phyloP scores from a whole-genome alignment of 2,113 vertebrate genomes.

The Fukomys damarensis region DNA sequence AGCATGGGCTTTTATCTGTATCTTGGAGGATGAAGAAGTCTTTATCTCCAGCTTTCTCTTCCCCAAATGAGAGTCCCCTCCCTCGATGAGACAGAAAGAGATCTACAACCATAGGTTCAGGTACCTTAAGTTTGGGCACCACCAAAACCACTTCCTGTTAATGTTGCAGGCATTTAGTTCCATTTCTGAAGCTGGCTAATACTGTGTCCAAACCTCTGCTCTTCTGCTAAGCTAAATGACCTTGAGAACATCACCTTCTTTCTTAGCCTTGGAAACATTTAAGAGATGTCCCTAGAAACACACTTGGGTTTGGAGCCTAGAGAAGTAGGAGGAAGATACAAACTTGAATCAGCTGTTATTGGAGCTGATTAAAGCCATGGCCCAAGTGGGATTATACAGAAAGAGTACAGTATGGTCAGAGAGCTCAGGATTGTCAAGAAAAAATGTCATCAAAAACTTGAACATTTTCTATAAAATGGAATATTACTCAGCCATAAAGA shows the following conservation, averaged over 20 bases:
- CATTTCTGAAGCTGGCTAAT: not conserved
- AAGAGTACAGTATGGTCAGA: not conserved
- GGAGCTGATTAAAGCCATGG: not conserved
- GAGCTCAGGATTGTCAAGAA: not conserved
- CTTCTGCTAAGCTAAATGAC: constrained; percentile 19
- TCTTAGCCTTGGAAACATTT: constrained; percentile 1
- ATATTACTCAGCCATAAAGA: too few species aligned
- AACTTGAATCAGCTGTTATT: not conserved
- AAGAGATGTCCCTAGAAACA: not conserved
- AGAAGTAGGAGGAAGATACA: constrained; percentile 30
- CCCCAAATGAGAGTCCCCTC: not conserved
- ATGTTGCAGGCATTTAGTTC: not conserved
- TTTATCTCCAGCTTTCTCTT: not conserved
- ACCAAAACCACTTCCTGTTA: not conserved
- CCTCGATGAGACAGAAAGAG: not conserved
- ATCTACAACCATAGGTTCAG: not conserved
- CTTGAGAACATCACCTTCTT: not conserved
- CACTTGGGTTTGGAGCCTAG: not conserved
- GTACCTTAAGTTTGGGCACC: not conserved
- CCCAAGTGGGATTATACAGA: not conserved
- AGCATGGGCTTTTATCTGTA: not conserved
- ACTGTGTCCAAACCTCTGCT: not conserved
- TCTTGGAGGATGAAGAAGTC: not conserved
- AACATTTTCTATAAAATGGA: too few species aligned
- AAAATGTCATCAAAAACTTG: not conserved